Evolutionary conservation across 2,888 invertebrate species (phyloP), one percentile per base, ranked within the genome.

Genomic region (Meloe dianella): DNA sequence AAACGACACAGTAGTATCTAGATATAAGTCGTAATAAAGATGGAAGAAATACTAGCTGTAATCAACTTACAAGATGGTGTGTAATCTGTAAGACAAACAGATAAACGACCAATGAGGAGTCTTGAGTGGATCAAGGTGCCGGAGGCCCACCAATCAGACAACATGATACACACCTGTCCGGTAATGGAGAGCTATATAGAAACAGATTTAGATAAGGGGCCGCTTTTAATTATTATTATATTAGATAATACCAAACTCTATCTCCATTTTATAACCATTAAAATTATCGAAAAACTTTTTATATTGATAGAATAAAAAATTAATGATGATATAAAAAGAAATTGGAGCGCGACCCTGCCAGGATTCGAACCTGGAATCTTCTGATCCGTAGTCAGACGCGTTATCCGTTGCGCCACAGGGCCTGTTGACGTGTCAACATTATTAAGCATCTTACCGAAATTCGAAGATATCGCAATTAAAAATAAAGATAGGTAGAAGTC

Each of bases 341-440:
- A 77, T 75, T 72, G 70, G 61, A 61, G 41, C n/a, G 29, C 84
- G 84, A 85, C 83, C 85, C 84, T 85, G 85, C 85, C 85, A 85
- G 85, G 85, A 85, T 85, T 85, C 85, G 85, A 85, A 85, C 85
- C 85, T 85, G 85, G 85, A 85, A 85, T 85, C 85, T 85, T 85
- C 85, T 85, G 85, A 85, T 85, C 85, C 85, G 85, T 85, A 85
- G 85, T 85, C 85, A 85, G 85, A 86, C 85, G 85, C 85, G 85
- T 86, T 86, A 86, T 85, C 85, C 85, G 85, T 86, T 86, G 85
- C 85, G 85, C 85, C 85, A 85, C 85, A 85, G 85, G 85, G 84
- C 85, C 85, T 75, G 63, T 64, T 61, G 57, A 64, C 67, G 62
- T 62, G 62, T 66, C 62, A 58, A 29, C 47, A 17, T 22, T 4